Conservation (phyloP, 2,113 vertebrate species). For the Tiliqua scincoides region DNA sequence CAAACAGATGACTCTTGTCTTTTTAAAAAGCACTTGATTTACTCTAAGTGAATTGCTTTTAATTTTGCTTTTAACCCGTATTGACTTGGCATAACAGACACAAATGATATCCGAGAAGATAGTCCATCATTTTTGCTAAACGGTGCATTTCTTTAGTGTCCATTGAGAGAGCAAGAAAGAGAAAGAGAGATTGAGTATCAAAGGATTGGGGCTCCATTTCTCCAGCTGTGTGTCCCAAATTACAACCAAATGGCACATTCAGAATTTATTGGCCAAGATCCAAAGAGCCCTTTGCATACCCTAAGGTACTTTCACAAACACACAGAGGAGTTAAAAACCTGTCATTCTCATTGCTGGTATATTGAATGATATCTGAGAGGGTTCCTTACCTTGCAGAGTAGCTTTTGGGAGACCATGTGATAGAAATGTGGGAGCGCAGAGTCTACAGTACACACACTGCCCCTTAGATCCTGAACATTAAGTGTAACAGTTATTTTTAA, state of each 20-base stretch:
- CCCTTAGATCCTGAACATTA: no score
- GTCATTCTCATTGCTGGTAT: no score
- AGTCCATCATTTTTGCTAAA: background rate
- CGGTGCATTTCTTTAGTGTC: background rate
- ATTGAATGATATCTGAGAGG: background rate
- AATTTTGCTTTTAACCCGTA: background rate
- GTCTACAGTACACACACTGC: no score
- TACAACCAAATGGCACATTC: background rate
- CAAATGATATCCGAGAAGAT: background rate
- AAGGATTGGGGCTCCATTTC: background rate
- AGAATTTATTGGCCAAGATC: background rate
- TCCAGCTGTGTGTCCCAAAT: background rate
- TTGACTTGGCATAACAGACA: background rate
- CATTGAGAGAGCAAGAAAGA: no score
- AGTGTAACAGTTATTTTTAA: background rate
- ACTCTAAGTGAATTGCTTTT: background rate
- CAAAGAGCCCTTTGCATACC: background rate
- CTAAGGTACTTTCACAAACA: background rate
- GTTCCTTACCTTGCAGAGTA: background rate
- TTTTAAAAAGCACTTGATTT: background rate
- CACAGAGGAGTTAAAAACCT: no score
- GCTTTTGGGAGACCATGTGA: background rate
- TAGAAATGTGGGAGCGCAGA: background rate
- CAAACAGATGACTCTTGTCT: conserved; percentile 4
- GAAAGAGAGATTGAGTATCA: background rate